phyloP scores from a whole-genome alignment of 2,113 vertebrate genomes.

The Chlorodrepanis virens region DNA sequence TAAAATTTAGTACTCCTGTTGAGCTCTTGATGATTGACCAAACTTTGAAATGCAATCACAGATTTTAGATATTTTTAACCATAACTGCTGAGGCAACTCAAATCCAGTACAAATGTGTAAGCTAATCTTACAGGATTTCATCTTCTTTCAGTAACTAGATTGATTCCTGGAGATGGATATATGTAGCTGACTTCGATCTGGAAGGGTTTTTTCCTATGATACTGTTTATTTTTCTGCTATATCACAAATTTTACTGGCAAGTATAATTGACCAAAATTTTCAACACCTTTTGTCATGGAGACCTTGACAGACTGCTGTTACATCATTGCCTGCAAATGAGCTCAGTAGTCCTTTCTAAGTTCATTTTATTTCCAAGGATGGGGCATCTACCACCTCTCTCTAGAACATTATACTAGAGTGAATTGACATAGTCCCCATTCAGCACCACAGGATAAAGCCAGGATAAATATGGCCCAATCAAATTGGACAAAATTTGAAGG shows the following conservation, averaged over 20 bases:
- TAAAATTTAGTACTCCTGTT: neutral
- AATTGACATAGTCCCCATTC: neutral
- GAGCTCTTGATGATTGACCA: neutral
- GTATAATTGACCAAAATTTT: neutral
- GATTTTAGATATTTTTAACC: neutral
- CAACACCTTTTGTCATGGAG: neutral
- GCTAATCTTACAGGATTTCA: neutral
- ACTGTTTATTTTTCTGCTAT: neutral
- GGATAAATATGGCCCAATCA: fast-evolving
- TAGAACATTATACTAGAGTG: neutral
- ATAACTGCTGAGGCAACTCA: neutral
- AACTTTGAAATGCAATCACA: neutral
- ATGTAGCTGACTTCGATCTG: neutral
- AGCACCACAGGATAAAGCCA: neutral
- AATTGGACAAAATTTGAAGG: neutral
- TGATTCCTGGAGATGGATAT: neutral
- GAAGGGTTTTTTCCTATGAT: neutral
- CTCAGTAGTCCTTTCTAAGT: neutral
- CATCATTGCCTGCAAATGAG: neutral
- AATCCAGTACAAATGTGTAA: neutral
- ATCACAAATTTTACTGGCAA: neutral
- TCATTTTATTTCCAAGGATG: neutral
- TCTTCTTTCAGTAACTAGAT: neutral
- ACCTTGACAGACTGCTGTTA: neutral
- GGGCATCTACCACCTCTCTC: neutral